A percentile compares a stretch with the other conserved stretches of the same genome.
These are phyloP conservation scores for Neolamprologus devosi DNA, from an alignment of 2,113 vertebrate species.

Conservation along the genomic window DNA sequence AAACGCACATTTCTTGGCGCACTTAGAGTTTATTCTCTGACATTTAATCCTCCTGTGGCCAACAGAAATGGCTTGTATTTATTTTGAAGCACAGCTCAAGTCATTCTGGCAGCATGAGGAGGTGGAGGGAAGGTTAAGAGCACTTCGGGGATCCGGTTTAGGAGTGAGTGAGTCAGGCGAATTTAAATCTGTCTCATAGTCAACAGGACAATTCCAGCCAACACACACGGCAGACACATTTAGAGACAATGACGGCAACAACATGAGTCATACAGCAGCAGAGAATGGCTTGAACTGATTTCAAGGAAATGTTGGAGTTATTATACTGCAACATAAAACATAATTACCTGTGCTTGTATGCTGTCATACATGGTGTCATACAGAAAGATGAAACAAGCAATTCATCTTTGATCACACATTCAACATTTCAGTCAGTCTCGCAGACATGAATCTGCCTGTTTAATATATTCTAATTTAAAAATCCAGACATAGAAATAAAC, in stretches of 20 bases:
- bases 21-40: not conserved
- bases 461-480: not conserved
- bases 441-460: not conserved
- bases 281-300: not conserved
- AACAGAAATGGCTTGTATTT: not conserved
- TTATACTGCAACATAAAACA: not conserved
- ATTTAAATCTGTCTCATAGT: constrained; percentile 7
- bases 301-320: not conserved
- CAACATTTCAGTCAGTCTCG: not conserved
- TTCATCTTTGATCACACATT: not conserved
- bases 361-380: not conserved
- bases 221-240: not conserved
- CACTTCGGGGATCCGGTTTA: not conserved
- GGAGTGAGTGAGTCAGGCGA: constrained; percentile 24
- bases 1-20: not conserved
- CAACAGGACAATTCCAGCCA: not conserved
- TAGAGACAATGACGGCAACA: constrained; percentile 22
- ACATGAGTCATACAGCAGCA: constrained; percentile 14
- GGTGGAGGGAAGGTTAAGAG: constrained; percentile 16
- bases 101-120: not conserved
- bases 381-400: not conserved
- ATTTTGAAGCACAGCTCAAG: not conserved
- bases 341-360: not conserved
- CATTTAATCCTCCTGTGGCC: not conserved
- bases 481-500: not conserved